Conservation (phyloP, 2,888 invertebrate genomes). For the Cephus nigrinus region DNA sequence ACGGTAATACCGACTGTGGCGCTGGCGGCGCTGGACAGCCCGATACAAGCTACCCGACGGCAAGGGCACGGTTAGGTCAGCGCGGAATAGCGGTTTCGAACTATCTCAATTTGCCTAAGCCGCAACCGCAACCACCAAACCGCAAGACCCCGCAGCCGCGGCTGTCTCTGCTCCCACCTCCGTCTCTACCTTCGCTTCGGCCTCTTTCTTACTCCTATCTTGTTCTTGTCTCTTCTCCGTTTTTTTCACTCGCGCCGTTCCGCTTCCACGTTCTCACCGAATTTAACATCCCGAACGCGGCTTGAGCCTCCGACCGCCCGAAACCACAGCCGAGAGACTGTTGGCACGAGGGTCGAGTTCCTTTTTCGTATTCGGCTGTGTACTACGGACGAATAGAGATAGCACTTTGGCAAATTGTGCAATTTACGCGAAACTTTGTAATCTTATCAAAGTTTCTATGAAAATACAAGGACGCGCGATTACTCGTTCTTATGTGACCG, state of each 20-base stretch:
- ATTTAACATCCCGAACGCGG: not conserved
- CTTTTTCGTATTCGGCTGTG: not conserved
- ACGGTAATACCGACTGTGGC: not conserved
- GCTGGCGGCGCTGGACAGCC: not conserved
- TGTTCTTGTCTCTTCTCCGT: constrained; percentile 15
- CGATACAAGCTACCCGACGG: not conserved
- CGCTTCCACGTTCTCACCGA: not conserved
- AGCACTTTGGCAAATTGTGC: not conserved
- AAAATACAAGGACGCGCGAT: not conserved
- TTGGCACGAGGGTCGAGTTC: not conserved
- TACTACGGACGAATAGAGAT: not conserved
- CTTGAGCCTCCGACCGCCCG: not conserved
- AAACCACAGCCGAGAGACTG: not conserved
- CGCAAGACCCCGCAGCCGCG: constrained; percentile 50
- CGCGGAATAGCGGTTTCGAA: constrained; percentile 55
- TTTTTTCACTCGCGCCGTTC: constrained; percentile 6
- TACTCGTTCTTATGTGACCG: not conserved
- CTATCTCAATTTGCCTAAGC: constrained; percentile 63
- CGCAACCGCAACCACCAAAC: constrained; percentile 58
- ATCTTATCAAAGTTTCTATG: not conserved
- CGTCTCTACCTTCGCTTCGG: constrained; percentile 13
- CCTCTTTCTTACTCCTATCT: constrained; percentile 17
- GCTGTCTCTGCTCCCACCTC: not conserved
- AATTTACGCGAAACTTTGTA: not conserved
- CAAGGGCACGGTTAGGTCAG: constrained; percentile 47